Conservation (phyloP, 1,140 invertebrate genomes). For the Caligus rogercresseyi region DNA sequence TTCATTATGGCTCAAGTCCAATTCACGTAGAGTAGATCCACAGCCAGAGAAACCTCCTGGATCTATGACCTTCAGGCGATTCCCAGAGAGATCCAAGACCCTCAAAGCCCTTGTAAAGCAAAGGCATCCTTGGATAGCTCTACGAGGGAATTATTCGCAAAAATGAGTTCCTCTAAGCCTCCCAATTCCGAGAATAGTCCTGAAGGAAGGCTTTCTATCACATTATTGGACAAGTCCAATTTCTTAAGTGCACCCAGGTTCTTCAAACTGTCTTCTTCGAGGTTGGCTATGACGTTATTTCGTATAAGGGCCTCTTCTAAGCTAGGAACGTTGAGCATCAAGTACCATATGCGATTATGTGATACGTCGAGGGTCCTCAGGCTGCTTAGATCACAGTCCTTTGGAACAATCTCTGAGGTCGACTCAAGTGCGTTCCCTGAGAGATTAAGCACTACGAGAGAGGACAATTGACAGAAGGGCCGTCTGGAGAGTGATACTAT, state of each 20-base stretch:
- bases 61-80: background rate
- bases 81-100: conserved; percentile 7
- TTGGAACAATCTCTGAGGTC: conserved; percentile 61
- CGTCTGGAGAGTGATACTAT: conserved; percentile 43
- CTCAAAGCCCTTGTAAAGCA: background rate
- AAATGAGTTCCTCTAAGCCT: background rate
- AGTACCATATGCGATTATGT: conserved; percentile 58
- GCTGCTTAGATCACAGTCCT: conserved; percentile 67
- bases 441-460: conserved; percentile 57
- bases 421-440: conserved; percentile 61
- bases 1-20: background rate
- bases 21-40: background rate
- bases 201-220: conserved; percentile 24
- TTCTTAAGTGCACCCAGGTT: conserved; percentile 1
- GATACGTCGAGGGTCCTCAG: conserved; percentile 67
- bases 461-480: conserved; percentile 35
- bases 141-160: background rate
- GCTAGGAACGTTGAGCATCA: conserved; percentile 42
- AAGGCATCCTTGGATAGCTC: background rate
- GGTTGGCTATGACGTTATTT: conserved; percentile 46
- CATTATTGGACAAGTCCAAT: conserved; percentile 25
- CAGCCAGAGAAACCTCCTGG: background rate
- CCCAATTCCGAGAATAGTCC: conserved; percentile 3
- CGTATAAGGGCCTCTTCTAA: conserved; percentile 63
- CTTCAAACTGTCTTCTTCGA: conserved; percentile 22